A percentile compares a stretch with the other conserved stretches of the same genome.
These are phyloP conservation scores for Lucifuga dentata DNA, from an alignment of 2,113 vertebrate species.

Conservation along the genomic window DNA sequence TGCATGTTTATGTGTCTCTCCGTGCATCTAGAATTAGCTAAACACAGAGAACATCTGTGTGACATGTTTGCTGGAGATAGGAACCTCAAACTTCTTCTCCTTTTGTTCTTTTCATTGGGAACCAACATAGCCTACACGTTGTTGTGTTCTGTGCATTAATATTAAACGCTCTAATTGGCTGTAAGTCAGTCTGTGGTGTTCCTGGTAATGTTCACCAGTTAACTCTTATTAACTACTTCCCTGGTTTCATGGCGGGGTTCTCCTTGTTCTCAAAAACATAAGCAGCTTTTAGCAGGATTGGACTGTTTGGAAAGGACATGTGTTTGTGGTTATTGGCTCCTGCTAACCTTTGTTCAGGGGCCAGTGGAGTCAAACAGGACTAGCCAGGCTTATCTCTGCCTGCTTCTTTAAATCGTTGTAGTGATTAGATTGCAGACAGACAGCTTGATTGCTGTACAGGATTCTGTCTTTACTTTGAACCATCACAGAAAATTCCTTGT, in stretches of 20 bases:
- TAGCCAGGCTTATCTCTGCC: slow-evolving; percentile 30
- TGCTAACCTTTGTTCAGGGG: slow-evolving; percentile 51
- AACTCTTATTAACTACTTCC: too few species aligned
- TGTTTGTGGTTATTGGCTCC: slow-evolving; percentile 11
- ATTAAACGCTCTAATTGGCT: not conserved
- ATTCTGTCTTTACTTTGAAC: not conserved
- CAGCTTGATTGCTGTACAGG: not conserved
- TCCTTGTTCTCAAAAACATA: too few species aligned
- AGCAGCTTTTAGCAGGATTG: too few species aligned
- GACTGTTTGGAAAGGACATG: not conserved
- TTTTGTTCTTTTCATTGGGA: not conserved
- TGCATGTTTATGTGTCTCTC: slow-evolving; percentile 27
- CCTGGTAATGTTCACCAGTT: not conserved
- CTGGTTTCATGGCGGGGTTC: too few species aligned
- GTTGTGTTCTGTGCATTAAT: not conserved
- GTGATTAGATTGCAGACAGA: slow-evolving; percentile 49
- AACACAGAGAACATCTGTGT: slow-evolving; percentile 27
- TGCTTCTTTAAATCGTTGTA: slow-evolving; percentile 22
- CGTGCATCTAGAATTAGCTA: slow-evolving; percentile 29
- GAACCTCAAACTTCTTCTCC: not conserved
- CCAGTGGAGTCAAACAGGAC: slow-evolving; percentile 5
- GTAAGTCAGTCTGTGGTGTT: not conserved
- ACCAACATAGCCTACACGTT: not conserved
- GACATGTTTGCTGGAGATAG: not conserved
- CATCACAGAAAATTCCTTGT: slow-evolving; percentile 18